These are phyloP conservation scores for Nomada ruficornis DNA, from an alignment of 2,888 invertebrate species.

Conservation along the genomic window DNA sequence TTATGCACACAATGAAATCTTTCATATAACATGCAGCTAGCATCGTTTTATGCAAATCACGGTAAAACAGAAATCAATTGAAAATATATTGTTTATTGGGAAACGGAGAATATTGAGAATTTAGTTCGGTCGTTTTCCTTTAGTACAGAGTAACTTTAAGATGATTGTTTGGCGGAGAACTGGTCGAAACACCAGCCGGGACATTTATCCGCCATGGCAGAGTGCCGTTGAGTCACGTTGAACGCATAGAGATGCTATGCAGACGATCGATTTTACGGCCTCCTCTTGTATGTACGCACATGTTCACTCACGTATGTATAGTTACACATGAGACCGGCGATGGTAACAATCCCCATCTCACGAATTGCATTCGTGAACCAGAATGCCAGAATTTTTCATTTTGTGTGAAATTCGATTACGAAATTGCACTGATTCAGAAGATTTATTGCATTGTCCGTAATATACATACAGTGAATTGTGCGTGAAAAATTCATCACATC, in stretches of 20 bases:
- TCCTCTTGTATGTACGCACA: conserved; percentile 63
- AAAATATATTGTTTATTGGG: neutral
- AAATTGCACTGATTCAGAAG: neutral
- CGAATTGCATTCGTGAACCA: neutral
- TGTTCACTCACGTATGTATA: conserved; percentile 53
- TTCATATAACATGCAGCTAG: too few relatives aligned
- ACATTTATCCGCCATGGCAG: conserved; percentile 69
- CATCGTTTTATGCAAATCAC: too few relatives aligned
- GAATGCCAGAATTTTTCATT: neutral
- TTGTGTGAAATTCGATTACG: neutral
- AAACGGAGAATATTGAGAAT: neutral
- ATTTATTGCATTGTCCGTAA: neutral
- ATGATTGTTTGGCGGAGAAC: conserved; percentile 8
- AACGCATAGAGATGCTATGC: conserved; percentile 71
- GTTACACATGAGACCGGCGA: conserved; percentile 32
- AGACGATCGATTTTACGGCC: conserved; percentile 73
- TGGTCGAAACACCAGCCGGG: conserved; percentile 40
- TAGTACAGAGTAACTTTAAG: neutral
- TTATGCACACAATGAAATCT: too few relatives aligned
- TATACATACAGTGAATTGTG: neutral
- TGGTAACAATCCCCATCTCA: conserved; percentile 40
- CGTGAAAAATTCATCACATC: too few relatives aligned
- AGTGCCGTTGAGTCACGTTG: conserved; percentile 73
- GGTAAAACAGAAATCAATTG: too few relatives aligned
- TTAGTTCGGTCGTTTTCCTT: neutral